Percentiles rank a stretch among this genome's conserved stretches.
Conservation (phyloP, 2,797 vertebrate genomes). For the Ptychobarbus kaznakovi region DNA sequence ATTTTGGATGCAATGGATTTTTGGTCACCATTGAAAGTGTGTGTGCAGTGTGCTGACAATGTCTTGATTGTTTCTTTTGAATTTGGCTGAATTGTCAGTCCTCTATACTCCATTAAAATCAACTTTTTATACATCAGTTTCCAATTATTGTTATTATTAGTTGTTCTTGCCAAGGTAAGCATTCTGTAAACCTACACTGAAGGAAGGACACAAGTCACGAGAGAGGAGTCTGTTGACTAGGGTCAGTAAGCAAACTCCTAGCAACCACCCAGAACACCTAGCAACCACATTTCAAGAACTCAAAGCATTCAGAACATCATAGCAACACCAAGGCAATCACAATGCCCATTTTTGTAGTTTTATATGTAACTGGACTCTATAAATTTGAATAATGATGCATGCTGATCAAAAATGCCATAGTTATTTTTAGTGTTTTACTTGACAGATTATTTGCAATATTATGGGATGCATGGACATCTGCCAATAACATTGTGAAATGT, state of each 20-base stretch:
- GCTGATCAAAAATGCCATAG: background rate
- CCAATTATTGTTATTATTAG: background rate
- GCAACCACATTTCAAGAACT: background rate
- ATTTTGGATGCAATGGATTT: background rate
- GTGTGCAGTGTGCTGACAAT: background rate
- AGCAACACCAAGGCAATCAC: background rate
- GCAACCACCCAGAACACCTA: background rate
- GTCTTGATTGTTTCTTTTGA: slow-evolving; percentile 11
- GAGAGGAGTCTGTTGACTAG: background rate
- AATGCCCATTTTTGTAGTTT: background rate
- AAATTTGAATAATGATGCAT: background rate
- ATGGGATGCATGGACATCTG: background rate
- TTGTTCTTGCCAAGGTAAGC: background rate
- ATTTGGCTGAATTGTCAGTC: slow-evolving; percentile 19
- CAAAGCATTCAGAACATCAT: background rate
- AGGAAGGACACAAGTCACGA: background rate
- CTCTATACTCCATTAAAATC: slow-evolving; percentile 35
- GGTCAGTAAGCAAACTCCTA: background rate
- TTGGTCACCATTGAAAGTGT: background rate
- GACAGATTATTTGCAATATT: background rate
- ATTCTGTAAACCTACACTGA: background rate
- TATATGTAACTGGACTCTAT: background rate
- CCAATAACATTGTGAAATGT: background rate
- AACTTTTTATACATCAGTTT: slow-evolving; percentile 30
- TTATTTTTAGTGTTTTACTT: background rate